These are phyloP conservation scores for Baccha elongata DNA, from an alignment of 2,888 invertebrate genomes.

Conservation along the genomic window DNA sequence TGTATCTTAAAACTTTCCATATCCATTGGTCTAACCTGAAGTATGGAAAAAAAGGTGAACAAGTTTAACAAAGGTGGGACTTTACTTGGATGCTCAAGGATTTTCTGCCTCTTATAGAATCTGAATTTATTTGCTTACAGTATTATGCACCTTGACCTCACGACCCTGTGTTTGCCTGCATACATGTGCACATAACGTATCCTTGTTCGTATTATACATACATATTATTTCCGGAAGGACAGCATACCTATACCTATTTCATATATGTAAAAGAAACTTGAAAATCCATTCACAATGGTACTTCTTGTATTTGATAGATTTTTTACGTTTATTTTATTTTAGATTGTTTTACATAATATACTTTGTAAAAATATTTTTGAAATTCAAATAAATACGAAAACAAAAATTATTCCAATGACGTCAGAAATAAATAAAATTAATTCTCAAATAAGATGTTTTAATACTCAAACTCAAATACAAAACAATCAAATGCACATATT, in stretches of 20 bases:
- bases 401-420: conserved; percentile 53
- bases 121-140: background rate
- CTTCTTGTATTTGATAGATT: conserved; percentile 10
- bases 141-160: conserved; percentile 68
- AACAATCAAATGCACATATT: conserved; percentile 24
- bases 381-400: background rate
- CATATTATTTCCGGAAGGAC: background rate
- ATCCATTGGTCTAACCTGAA: conserved; percentile 19
- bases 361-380: conserved; percentile 11
- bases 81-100: conserved; percentile 29
- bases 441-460: conserved; percentile 31
- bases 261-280: too few species aligned
- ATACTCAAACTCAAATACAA: conserved; percentile 11
- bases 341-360: background rate
- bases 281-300: background rate
- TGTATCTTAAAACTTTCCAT: conserved; percentile 21
- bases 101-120: conserved; percentile 18
- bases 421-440: conserved; percentile 31
- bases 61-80: conserved; percentile 20
- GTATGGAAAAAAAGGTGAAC: conserved; percentile 13
- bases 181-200: background rate
- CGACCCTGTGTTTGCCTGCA: conserved; percentile 47
- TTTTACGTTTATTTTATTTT: background rate
- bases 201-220: background rate
- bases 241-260: background rate